Percentiles rank a stretch among this genome's conserved stretches.
Evolutionary conservation across 2,888 invertebrate species (phyloP).

Genomic region (Heteropelma amictum): DNA sequence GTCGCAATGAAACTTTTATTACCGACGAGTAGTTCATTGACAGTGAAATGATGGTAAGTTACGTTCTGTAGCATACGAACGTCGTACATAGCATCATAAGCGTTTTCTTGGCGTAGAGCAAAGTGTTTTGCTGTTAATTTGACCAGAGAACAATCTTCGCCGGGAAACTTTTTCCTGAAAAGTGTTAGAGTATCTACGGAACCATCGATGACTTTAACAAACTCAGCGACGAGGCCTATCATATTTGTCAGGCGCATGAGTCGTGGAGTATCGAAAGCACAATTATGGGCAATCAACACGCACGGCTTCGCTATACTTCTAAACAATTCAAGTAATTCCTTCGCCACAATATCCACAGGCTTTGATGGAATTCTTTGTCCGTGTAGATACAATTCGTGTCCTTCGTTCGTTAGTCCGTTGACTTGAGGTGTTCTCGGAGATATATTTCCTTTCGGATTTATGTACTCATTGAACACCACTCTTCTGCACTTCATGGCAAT

Average conservation of each 20-base stretch:
- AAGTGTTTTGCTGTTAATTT: slow-evolving; percentile 6
- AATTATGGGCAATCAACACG: slow-evolving; percentile 43
- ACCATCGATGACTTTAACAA: slow-evolving; percentile 39
- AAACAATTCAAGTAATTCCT: slow-evolving; percentile 28
- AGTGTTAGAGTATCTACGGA: slow-evolving; percentile 40
- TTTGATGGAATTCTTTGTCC: slow-evolving; percentile 19
- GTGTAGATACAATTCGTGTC: slow-evolving; percentile 23
- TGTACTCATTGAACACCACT: slow-evolving; percentile 40
- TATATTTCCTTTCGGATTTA: slow-evolving; percentile 33
- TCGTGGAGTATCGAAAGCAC: slow-evolving; percentile 36
- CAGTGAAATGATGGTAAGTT: background rate
- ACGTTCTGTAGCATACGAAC: slow-evolving; percentile 21
- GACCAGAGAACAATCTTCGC: slow-evolving; percentile 19
- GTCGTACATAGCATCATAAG: slow-evolving; percentile 21
- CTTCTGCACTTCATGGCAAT: too few relatives aligned
- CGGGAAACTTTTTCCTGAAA: slow-evolving; percentile 21
- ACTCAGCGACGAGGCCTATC: slow-evolving; percentile 20
- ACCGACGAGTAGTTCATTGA: slow-evolving; percentile 5
- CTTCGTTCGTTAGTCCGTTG: slow-evolving; percentile 41
- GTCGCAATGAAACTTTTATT: background rate
- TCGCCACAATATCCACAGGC: slow-evolving; percentile 23
- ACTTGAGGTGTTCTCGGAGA: slow-evolving; percentile 16
- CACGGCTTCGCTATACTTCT: slow-evolving; percentile 30
- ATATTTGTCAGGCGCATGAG: slow-evolving; percentile 20
- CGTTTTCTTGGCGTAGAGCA: background rate